phyloP scores from a whole-genome alignment of 2,888 invertebrate species.

The Brachynemurus nebulosus region DNA sequence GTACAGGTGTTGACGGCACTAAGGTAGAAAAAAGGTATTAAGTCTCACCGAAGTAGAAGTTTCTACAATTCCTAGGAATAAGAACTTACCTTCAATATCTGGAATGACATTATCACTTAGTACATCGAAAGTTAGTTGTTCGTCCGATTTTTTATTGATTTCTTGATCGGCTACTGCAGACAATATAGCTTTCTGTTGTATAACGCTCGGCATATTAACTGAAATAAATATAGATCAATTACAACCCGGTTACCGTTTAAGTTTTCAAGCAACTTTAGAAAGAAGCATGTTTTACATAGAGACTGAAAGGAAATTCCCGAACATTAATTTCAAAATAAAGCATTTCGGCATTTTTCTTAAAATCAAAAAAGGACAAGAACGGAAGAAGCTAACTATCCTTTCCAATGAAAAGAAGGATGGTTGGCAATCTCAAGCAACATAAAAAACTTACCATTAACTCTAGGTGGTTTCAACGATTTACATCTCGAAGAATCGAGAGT shows the following conservation, averaged over 20 bases:
- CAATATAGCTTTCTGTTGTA: conserved; percentile 6
- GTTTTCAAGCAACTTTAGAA: too few species aligned
- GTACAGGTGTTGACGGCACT: conserved; percentile 25
- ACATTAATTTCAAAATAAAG: too few species aligned
- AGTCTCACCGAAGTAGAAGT: neutral
- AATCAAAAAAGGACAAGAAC: too few species aligned
- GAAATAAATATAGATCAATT: conserved; percentile 9
- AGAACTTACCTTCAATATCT: neutral
- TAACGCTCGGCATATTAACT: conserved; percentile 14
- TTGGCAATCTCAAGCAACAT: too few species aligned
- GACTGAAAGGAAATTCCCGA: too few species aligned
- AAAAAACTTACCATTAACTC: too few species aligned
- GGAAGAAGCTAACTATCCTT: too few species aligned
- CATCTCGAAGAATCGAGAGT: conserved; percentile 50
- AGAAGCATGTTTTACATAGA: too few species aligned
- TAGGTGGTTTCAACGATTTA: too few species aligned
- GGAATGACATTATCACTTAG: conserved; percentile 2
- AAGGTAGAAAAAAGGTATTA: conserved; percentile 4
- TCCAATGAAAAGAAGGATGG: too few species aligned
- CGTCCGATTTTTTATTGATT: conserved; percentile 4
- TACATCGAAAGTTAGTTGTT: conserved; percentile 4
- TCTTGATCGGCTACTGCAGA: conserved; percentile 7
- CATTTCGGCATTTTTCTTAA: too few species aligned
- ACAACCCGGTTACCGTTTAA: too few species aligned
- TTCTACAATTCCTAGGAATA: neutral